phyloP scores from a whole-genome alignment of 1,140 invertebrate species.

The Lucilia sericata region DNA sequence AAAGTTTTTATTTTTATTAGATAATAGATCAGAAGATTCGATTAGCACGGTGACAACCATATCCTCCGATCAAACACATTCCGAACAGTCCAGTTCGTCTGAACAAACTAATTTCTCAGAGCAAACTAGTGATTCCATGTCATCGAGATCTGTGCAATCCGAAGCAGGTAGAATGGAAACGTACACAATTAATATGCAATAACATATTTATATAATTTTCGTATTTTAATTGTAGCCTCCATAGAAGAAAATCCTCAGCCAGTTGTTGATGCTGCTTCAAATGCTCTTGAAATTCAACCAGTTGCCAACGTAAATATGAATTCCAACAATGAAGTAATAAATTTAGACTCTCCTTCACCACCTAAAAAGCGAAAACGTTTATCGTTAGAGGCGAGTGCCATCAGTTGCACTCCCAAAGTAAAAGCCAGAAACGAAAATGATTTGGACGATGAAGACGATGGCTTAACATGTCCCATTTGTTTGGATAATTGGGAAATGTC shows the following conservation, averaged over 20 bases:
- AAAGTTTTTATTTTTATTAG: neutral
- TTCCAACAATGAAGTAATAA: slow-evolving; percentile 44
- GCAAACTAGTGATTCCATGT: neutral
- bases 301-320: neutral
- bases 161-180: neutral
- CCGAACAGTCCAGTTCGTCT: neutral
- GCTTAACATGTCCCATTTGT: slow-evolving; percentile 86
- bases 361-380: slow-evolving; percentile 60
- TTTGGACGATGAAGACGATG: slow-evolving; percentile 71
- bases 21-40: neutral
- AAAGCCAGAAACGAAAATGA: neutral
- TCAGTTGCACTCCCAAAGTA: slow-evolving; percentile 42
- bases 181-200: neutral
- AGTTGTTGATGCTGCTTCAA: neutral
- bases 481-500: slow-evolving; percentile 87
- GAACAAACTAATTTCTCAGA: neutral
- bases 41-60: neutral
- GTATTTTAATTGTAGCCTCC: neutral
- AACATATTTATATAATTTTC: neutral
- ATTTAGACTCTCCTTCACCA: slow-evolving; percentile 54
- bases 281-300: neutral
- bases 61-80: neutral
- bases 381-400: slow-evolving; percentile 22
- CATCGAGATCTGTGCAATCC: neutral
- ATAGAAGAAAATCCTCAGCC: neutral